Base-by-base conservation (phyloP, 2,113 vertebrate species). In the Bothrops jararaca region DNA sequence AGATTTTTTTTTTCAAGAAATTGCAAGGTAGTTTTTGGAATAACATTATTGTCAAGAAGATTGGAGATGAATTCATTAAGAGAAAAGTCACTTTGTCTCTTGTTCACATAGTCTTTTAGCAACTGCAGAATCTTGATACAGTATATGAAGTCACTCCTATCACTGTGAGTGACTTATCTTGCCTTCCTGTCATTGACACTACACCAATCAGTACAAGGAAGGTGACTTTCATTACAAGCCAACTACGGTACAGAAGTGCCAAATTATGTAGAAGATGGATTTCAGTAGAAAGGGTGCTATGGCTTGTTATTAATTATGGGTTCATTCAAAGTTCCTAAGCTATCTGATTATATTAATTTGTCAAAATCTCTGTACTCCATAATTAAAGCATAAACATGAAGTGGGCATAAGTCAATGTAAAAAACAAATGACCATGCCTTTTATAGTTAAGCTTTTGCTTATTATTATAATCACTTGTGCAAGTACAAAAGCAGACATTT, bases 221-320 rank as follows among this genome's bases (percentile, higher is more conserved):
- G 96, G 94, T 54, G 93, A 97, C 95, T 97, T 97, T 95, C 95
- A 97, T 96, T 96, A 97, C 94, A 95, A 96, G 91, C 91, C 58
- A 91, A 95, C 93, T 91, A 95, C 91, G 93, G 93, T 95, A 96
- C 93, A 0, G 15, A 95, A 96, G 94, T 96, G 92, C 96, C 94
- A 96, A 95, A 96, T 96, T 93, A 95, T 93, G 92, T 93, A 90
- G 95, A 93, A 95, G 93, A 91, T 88, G 13, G 91, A 24, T 5
- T 87, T 90, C 94, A 90, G 92, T 92, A 89, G 91, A 26, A 91
- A 91, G 1, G 89, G 94, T 92, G 64, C 93, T 89, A 93, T 96
- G 92, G 95, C 13, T 96, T 97, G 94, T 93, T 96, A 96, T 96
- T 95, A 89, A 94, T 96, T 96, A 95, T 93, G 91, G 80, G 92